phyloP scores from a whole-genome alignment of 2,113 vertebrate genomes.

The Ictidomys tridecemlineatus region DNA sequence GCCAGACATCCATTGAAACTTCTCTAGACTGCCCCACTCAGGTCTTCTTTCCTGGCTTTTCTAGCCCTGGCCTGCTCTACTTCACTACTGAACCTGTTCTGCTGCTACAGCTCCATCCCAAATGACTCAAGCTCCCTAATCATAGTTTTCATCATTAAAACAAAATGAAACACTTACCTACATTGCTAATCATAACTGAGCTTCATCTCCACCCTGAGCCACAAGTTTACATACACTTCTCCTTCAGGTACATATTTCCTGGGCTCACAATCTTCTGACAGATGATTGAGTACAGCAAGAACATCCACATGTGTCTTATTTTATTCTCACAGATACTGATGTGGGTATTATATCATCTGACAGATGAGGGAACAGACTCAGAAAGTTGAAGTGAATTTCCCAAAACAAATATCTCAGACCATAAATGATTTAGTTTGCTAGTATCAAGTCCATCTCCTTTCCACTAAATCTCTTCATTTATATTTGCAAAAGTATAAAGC shows the following conservation, averaged over 20 bases:
- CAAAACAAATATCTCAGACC: not conserved
- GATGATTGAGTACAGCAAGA: not conserved
- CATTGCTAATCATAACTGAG: not conserved
- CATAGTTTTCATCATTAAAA: not conserved
- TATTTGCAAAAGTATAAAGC: not conserved
- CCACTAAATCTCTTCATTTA: not conserved
- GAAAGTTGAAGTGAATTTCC: constrained; percentile 19
- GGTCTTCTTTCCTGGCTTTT: not conserved
- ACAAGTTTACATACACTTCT: not conserved
- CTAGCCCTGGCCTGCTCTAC: not conserved
- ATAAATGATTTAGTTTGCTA: not conserved
- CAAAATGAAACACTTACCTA: not conserved
- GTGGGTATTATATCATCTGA: not conserved
- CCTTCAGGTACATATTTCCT: not conserved
- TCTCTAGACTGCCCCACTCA: not conserved
- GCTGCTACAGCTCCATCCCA: not conserved
- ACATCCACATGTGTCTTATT: not conserved
- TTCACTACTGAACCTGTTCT: not conserved
- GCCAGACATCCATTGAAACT: not conserved
- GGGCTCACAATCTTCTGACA: not conserved
- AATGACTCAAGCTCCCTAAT: constrained; percentile 9
- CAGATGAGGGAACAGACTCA: not conserved
- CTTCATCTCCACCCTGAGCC: not conserved
- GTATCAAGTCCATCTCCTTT: not conserved
- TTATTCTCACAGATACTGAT: not conserved